Conservation (phyloP, 2,113 vertebrate genomes). For the Chaetodon auriga region DNA sequence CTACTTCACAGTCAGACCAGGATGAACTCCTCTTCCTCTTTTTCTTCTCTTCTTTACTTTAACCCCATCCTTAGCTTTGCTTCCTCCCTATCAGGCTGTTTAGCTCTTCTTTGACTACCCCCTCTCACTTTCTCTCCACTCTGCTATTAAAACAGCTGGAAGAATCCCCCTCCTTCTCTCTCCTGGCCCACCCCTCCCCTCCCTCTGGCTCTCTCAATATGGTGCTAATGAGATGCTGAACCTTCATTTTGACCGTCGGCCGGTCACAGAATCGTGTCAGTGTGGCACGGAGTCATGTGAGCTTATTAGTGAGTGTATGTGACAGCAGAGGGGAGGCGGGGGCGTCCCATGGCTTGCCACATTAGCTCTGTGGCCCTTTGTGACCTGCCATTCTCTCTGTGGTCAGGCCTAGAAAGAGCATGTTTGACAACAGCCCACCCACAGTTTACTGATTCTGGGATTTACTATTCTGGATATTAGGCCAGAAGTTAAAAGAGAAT, state of each 20-base stretch:
- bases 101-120: conserved; percentile 37
- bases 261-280: conserved; percentile 72
- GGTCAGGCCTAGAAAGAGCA: conserved; percentile 47
- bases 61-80: conserved; percentile 53
- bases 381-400: conserved; percentile 50
- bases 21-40: conserved; percentile 40
- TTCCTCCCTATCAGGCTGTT: conserved; percentile 25
- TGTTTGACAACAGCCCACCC: conserved; percentile 2
- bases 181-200: conserved; percentile 45
- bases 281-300: conserved; percentile 70
- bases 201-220: conserved; percentile 75
- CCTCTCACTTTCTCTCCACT: conserved; percentile 49
- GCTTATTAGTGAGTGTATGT: conserved; percentile 75
- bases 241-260: conserved; percentile 63
- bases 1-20: conserved; percentile 56
- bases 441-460: conserved; percentile 30
- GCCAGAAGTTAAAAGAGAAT: conserved; percentile 29
- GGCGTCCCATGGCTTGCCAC: conserved; percentile 31
- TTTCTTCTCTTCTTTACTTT: conserved; percentile 45
- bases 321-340: conserved; percentile 23
- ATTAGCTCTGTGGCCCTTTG: conserved; percentile 42
- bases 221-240: conserved; percentile 81
- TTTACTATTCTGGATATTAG: conserved; percentile 28
- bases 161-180: conserved; percentile 63
- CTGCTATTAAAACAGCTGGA: conserved; percentile 76